Evolutionary conservation across 2,888 invertebrate genomes (phyloP).

Genomic region (Chrysolina haemoptera): DNA sequence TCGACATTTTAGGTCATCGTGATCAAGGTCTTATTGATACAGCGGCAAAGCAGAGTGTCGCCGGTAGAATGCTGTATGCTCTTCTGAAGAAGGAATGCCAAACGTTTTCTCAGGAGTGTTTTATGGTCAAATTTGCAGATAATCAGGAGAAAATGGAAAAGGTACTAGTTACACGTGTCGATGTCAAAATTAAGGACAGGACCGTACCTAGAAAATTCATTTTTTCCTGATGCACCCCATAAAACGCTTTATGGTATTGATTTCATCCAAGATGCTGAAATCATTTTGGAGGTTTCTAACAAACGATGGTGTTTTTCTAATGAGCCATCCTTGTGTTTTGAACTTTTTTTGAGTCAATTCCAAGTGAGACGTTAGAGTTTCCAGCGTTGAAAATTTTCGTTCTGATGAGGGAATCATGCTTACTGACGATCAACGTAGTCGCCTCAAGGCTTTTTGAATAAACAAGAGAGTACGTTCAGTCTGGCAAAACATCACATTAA

Average conservation of each 20-base stretch:
- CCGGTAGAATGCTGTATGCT: slow-evolving; percentile 31
- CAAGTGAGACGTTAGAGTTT: background rate
- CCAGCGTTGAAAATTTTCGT: slow-evolving; percentile 22
- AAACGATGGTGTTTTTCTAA: slow-evolving; percentile 29
- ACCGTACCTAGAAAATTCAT: slow-evolving; percentile 32
- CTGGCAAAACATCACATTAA: slow-evolving; percentile 56
- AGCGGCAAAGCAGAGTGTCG: slow-evolving; percentile 41
- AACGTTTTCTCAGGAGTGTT: slow-evolving; percentile 11
- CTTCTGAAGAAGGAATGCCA: slow-evolving; percentile 24
- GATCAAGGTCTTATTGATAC: slow-evolving; percentile 33
- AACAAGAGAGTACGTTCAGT: slow-evolving; percentile 26
- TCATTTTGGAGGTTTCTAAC: slow-evolving; percentile 25
- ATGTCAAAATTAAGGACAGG: slow-evolving; percentile 26
- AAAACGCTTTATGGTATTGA: slow-evolving; percentile 38
- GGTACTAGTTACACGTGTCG: slow-evolving; percentile 28
- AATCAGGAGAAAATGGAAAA: slow-evolving; percentile 27
- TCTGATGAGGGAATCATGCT: slow-evolving; percentile 25
- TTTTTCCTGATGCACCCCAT: slow-evolving; percentile 29
- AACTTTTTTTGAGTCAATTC: slow-evolving; percentile 21
- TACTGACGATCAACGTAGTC: slow-evolving; percentile 1
- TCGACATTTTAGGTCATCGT: slow-evolving; percentile 31
- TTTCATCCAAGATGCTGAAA: slow-evolving; percentile 34
- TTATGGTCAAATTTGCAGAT: slow-evolving; percentile 32
- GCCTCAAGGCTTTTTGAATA: slow-evolving; percentile 17
- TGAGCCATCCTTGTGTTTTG: slow-evolving; percentile 1